A percentile compares a stretch with the other conserved stretches of the same genome.
phyloP scores from a whole-genome alignment of 2,113 vertebrate species.

The Tragelaphus scriptus region DNA sequence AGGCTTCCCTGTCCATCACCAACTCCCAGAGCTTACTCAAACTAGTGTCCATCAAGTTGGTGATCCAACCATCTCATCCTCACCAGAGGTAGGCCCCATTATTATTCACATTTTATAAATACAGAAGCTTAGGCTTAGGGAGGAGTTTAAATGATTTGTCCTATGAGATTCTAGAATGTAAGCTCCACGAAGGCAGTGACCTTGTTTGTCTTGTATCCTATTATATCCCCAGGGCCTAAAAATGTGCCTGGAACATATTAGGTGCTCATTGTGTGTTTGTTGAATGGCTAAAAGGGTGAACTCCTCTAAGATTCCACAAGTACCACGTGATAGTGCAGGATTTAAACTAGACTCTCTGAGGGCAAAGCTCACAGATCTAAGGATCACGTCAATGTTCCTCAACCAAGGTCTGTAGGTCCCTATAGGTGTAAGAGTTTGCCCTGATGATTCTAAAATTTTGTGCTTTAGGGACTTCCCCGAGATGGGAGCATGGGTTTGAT shows the following conservation, averaged over 20 bases:
- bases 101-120: neutral
- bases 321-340: rapidly evolving
- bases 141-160: neutral
- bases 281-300: neutral
- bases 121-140: neutral
- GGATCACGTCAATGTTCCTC: neutral
- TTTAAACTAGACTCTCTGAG: neutral
- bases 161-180: neutral
- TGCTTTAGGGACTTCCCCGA: neutral
- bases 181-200: neutral
- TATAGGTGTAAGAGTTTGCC: neutral
- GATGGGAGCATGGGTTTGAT: neutral
- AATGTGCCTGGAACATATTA: neutral
- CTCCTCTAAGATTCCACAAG: neutral
- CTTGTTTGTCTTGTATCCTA: neutral
- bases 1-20: neutral
- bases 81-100: neutral
- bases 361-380: neutral
- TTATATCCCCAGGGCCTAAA: neutral
- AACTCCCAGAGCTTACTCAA: neutral
- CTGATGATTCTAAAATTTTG: neutral
- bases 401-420: neutral
- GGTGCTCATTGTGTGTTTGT: neutral
- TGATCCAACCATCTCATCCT: neutral
- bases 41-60: neutral